Conservation (phyloP, 2,113 vertebrate species). For the Lepidothrix coronata region DNA sequence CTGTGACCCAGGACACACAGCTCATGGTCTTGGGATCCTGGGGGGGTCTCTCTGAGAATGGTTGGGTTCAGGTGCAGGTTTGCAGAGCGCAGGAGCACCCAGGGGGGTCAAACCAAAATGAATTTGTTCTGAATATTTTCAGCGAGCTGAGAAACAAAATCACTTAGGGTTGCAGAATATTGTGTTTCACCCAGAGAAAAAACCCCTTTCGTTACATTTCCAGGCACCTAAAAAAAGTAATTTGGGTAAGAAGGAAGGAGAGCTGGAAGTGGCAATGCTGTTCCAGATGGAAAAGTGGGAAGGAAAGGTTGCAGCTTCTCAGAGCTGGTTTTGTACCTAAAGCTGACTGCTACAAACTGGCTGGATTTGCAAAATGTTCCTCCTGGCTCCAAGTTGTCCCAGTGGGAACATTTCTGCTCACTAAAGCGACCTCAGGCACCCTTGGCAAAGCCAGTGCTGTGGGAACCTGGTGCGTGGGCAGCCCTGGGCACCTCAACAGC, state of each 20-base stretch:
- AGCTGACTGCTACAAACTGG: background rate
- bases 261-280: background rate
- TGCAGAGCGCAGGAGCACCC: background rate
- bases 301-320: background rate
- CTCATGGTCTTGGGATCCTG: background rate
- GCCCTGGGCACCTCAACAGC: background rate
- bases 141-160: background rate
- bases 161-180: fast-evolving
- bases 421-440: background rate
- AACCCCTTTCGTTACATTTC: background rate
- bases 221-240: background rate
- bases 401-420: background rate
- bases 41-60: background rate
- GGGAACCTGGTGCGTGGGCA: background rate
- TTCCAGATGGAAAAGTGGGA: background rate
- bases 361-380: background rate
- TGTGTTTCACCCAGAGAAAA: background rate
- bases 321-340: background rate
- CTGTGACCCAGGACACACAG: background rate
- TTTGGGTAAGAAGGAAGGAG: background rate
- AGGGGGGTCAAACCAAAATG: background rate
- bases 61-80: background rate
- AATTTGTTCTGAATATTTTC: background rate
- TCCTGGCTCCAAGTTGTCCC: background rate
- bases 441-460: fast-evolving